Evolutionary conservation across 2,888 invertebrate species (phyloP).

Genomic region (Chydorus sphaericus): DNA sequence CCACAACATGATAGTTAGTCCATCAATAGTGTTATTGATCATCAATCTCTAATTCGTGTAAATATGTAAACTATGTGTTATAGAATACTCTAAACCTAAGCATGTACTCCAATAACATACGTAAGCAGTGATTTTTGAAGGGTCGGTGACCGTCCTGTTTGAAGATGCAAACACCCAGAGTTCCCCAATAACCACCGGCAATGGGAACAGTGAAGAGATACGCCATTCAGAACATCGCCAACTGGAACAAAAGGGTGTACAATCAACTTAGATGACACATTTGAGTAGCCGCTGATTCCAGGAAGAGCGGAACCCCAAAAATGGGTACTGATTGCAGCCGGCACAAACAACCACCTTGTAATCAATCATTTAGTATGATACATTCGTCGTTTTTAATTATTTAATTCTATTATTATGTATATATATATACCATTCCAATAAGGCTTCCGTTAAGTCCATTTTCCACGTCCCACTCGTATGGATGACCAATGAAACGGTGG

Average conservation of each 20-base stretch:
- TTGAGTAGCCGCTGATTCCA: too few species aligned
- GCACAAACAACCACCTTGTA: conserved; percentile 32
- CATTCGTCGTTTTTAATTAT: too few species aligned
- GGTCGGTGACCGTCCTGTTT: not conserved
- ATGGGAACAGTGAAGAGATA: not conserved
- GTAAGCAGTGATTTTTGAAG: not conserved
- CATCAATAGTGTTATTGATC: not conserved
- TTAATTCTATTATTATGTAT: too few species aligned
- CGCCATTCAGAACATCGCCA: not conserved
- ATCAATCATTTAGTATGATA: not conserved
- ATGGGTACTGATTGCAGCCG: conserved; percentile 31
- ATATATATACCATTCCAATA: conserved; percentile 29
- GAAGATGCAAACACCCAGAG: not conserved
- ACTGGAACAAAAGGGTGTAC: too few species aligned
- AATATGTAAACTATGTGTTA: not conserved
- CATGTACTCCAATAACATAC: not conserved
- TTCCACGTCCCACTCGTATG: conserved; percentile 30
- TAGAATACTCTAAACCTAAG: not conserved
- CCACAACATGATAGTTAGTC: not conserved
- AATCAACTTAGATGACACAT: too few species aligned
- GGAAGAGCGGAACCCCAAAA: too few species aligned
- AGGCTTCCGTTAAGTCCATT: conserved; percentile 35
- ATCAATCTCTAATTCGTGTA: not conserved
- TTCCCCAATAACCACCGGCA: not conserved
- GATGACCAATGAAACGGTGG: not conserved